These are phyloP conservation scores for Drosophila fungiperda DNA, from an alignment of 2,888 invertebrate species.

Conservation along the genomic window DNA sequence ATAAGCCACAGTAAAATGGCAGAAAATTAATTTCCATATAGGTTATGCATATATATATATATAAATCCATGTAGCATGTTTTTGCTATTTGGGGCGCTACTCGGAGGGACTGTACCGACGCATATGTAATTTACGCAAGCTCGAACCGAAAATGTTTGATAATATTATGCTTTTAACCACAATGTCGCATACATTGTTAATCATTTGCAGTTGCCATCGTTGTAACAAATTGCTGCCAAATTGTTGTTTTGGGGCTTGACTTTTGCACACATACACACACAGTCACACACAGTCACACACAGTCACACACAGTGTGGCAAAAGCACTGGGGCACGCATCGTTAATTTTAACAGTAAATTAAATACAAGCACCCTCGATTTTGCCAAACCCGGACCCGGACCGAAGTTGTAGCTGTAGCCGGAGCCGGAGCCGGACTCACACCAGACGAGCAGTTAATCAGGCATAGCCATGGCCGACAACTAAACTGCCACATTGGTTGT, in stretches of 20 bases:
- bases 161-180: constrained; percentile 77
- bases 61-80: constrained; percentile 3
- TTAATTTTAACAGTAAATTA: constrained; percentile 79
- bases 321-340: constrained; percentile 61
- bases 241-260: constrained; percentile 72
- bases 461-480: constrained; percentile 27
- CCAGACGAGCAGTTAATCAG: constrained; percentile 46
- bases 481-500: constrained; percentile 25
- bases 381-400: constrained; percentile 44
- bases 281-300: constrained; percentile 40
- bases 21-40: constrained; percentile 72
- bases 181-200: constrained; percentile 77
- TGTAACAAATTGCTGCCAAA: constrained; percentile 79
- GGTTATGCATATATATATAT: constrained; percentile 16
- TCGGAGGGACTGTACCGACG: neutral
- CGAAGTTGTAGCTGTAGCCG: constrained; percentile 6
- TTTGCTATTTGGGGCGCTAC: constrained; percentile 9
- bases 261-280: constrained; percentile 52
- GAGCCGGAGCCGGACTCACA: constrained; percentile 13
- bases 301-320: constrained; percentile 12
- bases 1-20: constrained; percentile 65
- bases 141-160: constrained; percentile 61
- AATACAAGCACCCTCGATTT: constrained; percentile 70
- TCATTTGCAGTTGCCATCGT: constrained; percentile 75
- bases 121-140: constrained; percentile 20